phyloP scores from a whole-genome alignment of 2,797 vertebrate genomes.

The Sebastes alutus region DNA sequence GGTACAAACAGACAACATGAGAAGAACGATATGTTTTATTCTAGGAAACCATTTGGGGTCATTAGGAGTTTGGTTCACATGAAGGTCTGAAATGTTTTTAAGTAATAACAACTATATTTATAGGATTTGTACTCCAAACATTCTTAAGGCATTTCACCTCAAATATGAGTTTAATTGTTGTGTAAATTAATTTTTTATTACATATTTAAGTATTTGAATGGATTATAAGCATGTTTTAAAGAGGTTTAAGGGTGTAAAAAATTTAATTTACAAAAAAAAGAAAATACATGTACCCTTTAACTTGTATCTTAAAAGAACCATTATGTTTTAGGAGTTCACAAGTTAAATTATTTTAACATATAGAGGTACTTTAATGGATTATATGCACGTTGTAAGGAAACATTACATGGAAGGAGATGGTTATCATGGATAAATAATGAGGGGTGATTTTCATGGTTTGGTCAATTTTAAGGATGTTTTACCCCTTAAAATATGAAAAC shows the following conservation, averaged over 20 bases:
- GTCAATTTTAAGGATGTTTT: background rate
- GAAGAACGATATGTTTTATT: background rate
- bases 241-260: too few relatives aligned
- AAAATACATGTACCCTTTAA: background rate
- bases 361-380: background rate
- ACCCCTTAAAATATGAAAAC: background rate
- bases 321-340: background rate
- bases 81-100: background rate
- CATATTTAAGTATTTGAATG: background rate
- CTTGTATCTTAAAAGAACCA: background rate
- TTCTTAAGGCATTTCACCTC: background rate
- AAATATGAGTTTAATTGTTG: background rate
- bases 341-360: background rate
- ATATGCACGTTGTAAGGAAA: background rate
- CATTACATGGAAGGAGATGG: accelerated
- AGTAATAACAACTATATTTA: background rate
- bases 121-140: background rate
- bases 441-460: background rate
- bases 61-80: background rate
- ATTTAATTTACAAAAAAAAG: too few relatives aligned
- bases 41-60: background rate
- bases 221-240: background rate
- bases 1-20: background rate
- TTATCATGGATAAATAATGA: background rate
- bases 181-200: background rate